Conservation (phyloP, 2,888 invertebrate genomes). For the Drosophila planitibia region DNA sequence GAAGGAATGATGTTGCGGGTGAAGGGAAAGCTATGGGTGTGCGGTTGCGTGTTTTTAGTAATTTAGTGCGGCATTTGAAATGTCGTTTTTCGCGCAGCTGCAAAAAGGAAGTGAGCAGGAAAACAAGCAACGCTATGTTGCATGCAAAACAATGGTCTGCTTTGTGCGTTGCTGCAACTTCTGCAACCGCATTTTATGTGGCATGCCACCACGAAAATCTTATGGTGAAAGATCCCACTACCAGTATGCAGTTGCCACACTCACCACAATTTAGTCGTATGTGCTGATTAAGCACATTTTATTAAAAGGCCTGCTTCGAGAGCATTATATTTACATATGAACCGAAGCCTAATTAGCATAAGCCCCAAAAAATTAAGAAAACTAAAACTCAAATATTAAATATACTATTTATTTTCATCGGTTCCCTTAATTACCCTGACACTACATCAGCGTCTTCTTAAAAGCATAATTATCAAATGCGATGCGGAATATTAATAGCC, state of each 20-base stretch:
- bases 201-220: constrained; percentile 46
- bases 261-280: constrained; percentile 2
- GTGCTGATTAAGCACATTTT: constrained; percentile 10
- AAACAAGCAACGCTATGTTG: constrained; percentile 43
- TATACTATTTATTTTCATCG: not conserved
- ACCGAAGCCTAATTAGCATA: not conserved
- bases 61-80: constrained; percentile 71
- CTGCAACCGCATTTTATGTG: constrained; percentile 46
- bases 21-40: constrained; percentile 17
- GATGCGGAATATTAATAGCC: not conserved
- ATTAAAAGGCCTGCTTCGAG: no score
- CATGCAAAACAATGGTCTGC: constrained; percentile 48
- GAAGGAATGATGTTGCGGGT: not conserved
- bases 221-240: constrained; percentile 23
- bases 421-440: not conserved
- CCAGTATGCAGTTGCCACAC: constrained; percentile 8
- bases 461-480: not conserved
- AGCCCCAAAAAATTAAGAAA: not conserved
- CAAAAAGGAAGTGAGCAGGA: not conserved
- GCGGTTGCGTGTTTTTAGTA: constrained; percentile 53
- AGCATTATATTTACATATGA: not conserved
- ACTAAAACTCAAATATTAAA: not conserved
- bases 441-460: not conserved
- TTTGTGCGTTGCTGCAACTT: constrained; percentile 28
- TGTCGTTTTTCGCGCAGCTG: constrained; percentile 45